Conservation (phyloP, 2,888 invertebrate genomes). For the Merodon equestris region DNA sequence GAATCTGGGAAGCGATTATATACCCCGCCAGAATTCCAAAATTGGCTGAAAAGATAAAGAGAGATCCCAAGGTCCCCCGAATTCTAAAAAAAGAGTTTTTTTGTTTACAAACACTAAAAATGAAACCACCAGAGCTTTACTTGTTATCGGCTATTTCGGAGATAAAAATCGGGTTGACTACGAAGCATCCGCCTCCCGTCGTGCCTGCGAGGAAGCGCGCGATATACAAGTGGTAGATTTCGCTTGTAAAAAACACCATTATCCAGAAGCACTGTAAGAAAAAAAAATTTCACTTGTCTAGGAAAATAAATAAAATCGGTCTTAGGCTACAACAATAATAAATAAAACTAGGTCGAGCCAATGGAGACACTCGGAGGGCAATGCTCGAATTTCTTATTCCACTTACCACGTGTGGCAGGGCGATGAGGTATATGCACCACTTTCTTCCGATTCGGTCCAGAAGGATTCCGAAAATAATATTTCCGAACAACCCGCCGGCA, state of each 20-base stretch:
- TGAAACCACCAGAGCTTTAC: constrained; percentile 65
- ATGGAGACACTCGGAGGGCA: too few relatives aligned
- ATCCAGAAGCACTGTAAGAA: constrained; percentile 74
- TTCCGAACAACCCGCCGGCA: constrained; percentile 75
- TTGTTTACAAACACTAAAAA: not conserved
- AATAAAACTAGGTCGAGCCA: too few relatives aligned
- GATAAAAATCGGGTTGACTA: constrained; percentile 75
- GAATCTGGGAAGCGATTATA: constrained; percentile 73
- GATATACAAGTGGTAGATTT: constrained; percentile 74
- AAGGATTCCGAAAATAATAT: constrained; percentile 73
- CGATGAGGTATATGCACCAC: constrained; percentile 72
- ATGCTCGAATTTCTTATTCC: not conserved
- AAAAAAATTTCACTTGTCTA: not conserved
- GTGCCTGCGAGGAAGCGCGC: constrained; percentile 74
- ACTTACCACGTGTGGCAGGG: constrained; percentile 76
- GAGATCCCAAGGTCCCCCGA: constrained; percentile 75
- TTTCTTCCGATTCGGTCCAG: constrained; percentile 75
- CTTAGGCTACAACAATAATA: too few relatives aligned
- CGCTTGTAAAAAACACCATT: constrained; percentile 73
- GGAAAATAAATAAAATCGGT: too few relatives aligned
- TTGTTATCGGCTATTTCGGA: constrained; percentile 76
- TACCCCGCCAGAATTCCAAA: constrained; percentile 74
- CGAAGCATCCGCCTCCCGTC: constrained; percentile 75
- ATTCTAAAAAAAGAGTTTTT: constrained; percentile 70
- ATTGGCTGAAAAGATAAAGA: constrained; percentile 74